Conservation (phyloP, 2,113 vertebrate species). For the Leptodactylus fuscus region DNA sequence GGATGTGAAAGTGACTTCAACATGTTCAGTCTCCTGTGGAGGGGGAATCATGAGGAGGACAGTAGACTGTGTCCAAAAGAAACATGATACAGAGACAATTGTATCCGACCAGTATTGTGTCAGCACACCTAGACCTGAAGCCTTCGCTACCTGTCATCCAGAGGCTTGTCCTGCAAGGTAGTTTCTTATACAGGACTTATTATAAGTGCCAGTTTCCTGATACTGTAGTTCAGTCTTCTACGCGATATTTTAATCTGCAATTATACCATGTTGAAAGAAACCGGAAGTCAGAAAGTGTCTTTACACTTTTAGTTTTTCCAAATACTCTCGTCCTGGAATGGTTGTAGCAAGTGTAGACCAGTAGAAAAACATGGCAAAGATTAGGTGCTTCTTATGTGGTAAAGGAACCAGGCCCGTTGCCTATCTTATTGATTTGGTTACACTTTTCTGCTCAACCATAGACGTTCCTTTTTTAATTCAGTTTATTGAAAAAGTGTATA, state of each 20-base stretch:
- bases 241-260: too few species aligned
- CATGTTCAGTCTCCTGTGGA: slow-evolving; percentile 55
- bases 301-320: neutral
- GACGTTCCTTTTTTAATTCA: too few species aligned
- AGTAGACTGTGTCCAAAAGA: slow-evolving; percentile 32
- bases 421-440: too few species aligned
- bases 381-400: too few species aligned
- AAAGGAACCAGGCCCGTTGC: too few species aligned
- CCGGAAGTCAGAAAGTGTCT: too few species aligned
- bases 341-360: neutral
- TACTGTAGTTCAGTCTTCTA: too few species aligned
- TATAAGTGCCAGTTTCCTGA: neutral
- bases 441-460: too few species aligned
- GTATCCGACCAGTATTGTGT: slow-evolving; percentile 25
- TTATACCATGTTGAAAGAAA: too few species aligned
- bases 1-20: slow-evolving; percentile 21
- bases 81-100: slow-evolving; percentile 1
- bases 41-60: slow-evolving; percentile 41
- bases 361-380: neutral
- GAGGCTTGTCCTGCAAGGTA: slow-evolving; percentile 59
- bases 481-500: too few species aligned
- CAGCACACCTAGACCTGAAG: slow-evolving; percentile 36
- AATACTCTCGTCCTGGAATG: neutral
- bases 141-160: slow-evolving; percentile 22
- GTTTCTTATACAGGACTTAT: neutral